Percentiles rank a stretch among this genome's conserved stretches.
phyloP scores from a whole-genome alignment of 2,113 vertebrate genomes.

The Sinocyclocheilus grahami region DNA sequence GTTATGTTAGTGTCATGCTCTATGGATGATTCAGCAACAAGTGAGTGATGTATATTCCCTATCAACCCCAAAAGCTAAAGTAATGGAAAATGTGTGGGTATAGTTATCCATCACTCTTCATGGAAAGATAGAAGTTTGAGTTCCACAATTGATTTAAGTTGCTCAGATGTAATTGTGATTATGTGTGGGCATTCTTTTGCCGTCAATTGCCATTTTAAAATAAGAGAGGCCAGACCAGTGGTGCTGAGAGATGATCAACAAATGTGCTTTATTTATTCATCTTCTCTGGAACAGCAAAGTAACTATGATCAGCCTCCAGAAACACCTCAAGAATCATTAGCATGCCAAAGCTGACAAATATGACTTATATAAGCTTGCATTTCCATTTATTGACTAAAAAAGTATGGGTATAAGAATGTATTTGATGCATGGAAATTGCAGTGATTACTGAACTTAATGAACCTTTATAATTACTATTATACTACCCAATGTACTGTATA shows the following conservation, averaged over 20 bases:
- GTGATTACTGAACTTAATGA: background rate
- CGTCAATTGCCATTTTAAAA: background rate
- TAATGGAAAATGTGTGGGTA: no score
- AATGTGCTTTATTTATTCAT: background rate
- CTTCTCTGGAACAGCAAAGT: background rate
- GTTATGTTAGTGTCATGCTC: no score
- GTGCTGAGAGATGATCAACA: background rate
- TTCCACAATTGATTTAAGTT: no score
- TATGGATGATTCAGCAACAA: no score
- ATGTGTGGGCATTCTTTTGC: no score
- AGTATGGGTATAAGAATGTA: background rate
- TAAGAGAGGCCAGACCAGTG: background rate
- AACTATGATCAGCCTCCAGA: background rate
- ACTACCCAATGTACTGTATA: no score
- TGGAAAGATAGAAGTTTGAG: no score
- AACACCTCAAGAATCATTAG: background rate
- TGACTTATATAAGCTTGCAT: background rate
- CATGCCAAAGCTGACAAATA: background rate
- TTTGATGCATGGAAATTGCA: background rate
- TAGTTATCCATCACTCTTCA: no score
- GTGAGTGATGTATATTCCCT: no score
- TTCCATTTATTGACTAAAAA: background rate
- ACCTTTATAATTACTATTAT: no score
- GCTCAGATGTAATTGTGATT: no score
- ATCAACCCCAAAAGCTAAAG: no score